phyloP scores from a whole-genome alignment of 92 coral and sea anemone species.

The Epizoanthus rinbou region DNA sequence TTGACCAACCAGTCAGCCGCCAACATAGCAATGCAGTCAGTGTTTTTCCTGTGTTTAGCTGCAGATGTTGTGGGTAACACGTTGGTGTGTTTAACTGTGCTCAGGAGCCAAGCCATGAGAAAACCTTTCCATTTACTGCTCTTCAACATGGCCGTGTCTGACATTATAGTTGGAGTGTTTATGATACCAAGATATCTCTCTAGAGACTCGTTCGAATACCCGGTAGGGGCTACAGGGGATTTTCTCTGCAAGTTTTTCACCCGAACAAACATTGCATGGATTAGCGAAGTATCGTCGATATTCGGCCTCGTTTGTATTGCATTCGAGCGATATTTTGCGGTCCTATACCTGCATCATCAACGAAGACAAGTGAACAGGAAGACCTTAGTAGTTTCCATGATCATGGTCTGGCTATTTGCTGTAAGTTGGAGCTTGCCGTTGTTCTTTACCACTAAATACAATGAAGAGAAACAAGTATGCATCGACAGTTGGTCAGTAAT shows the following conservation, averaged over 20 bases:
- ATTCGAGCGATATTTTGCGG: not conserved
- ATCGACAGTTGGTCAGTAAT: not conserved
- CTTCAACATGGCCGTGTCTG: not conserved
- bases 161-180: slow-evolving; percentile 39
- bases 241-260: slow-evolving; percentile 44
- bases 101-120: not conserved
- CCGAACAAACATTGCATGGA: slow-evolving; percentile 38
- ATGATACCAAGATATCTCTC: slow-evolving; percentile 30
- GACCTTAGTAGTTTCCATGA: not conserved
- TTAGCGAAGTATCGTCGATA: not conserved
- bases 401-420: not conserved
- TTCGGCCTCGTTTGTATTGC: slow-evolving; percentile 15
- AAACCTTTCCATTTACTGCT: not conserved
- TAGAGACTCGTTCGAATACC: slow-evolving; percentile 22
- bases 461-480: not conserved
- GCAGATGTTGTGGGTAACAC: not conserved
- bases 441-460: not conserved
- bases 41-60: not conserved
- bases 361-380: not conserved
- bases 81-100: not conserved
- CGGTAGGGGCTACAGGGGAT: slow-evolving; percentile 46
- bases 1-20: not conserved
- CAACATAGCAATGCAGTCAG: not conserved
- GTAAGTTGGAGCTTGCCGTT: not conserved
- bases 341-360: not conserved